Percentiles rank a stretch among this genome's conserved stretches.
phyloP scores from a whole-genome alignment of 2,888 invertebrate genomes.

The Melanostoma mellinum region DNA sequence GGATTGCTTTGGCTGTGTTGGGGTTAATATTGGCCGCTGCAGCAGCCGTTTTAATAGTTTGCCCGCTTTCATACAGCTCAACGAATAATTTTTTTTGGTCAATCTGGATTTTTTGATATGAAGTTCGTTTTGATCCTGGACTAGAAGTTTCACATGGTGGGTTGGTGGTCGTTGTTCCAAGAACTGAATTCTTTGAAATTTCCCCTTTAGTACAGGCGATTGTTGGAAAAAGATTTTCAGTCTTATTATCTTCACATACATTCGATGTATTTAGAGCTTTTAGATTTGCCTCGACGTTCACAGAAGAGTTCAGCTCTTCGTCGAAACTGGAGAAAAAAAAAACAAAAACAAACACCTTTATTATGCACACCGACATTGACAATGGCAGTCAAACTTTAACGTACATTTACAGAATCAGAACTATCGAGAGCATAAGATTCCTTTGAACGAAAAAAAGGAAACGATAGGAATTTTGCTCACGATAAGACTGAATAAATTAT shows the following conservation, averaged over 20 bases:
- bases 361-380: neutral
- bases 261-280: neutral
- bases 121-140: slow-evolving; percentile 8
- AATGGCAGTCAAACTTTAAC: neutral
- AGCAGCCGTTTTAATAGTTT: slow-evolving; percentile 27
- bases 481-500: no score
- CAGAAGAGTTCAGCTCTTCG: slow-evolving; percentile 12
- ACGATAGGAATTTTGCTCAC: no score
- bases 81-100: slow-evolving; percentile 36
- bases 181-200: neutral
- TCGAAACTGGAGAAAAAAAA: slow-evolving; percentile 33
- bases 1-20: slow-evolving; percentile 31
- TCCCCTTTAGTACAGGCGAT: no score
- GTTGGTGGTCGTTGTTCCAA: no score
- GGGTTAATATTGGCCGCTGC: slow-evolving; percentile 19
- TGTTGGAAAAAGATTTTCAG: neutral
- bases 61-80: slow-evolving; percentile 32
- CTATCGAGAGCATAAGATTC: no score
- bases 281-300: neutral
- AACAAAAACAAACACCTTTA: slow-evolving; percentile 26
- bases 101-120: slow-evolving; percentile 27
- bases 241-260: neutral
- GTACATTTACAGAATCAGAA: neutral
- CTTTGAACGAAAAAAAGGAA: no score
- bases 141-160: neutral